phyloP scores from a whole-genome alignment of 2,113 vertebrate genomes.

The Lamprologus lemairii region DNA sequence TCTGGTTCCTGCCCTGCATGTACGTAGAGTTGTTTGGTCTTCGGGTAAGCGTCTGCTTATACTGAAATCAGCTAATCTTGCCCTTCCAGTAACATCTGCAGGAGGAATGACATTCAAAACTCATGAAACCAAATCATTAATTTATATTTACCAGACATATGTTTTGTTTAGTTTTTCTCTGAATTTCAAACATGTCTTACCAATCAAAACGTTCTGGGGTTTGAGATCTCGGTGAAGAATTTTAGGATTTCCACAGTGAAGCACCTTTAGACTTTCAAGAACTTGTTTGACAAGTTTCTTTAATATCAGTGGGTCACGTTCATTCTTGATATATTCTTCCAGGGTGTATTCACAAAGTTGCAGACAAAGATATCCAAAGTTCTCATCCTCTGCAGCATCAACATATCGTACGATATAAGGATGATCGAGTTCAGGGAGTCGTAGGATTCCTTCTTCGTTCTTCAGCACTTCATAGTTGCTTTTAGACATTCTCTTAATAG shows the following conservation, averaged over 20 bases:
- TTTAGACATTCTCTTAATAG: slow-evolving; percentile 40
- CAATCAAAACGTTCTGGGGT: slow-evolving; percentile 65
- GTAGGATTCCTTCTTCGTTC: slow-evolving; percentile 43
- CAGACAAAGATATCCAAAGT: slow-evolving; percentile 64
- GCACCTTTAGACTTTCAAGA: too few species aligned
- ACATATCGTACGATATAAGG: slow-evolving; percentile 51
- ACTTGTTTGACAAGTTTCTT: too few species aligned
- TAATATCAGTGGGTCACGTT: fast-evolving
- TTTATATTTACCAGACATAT: too few species aligned
- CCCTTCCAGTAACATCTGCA: slow-evolving; percentile 34
- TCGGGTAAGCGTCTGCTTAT: slow-evolving; percentile 44
- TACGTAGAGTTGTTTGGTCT: slow-evolving; percentile 10
- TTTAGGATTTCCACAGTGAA: too few species aligned
- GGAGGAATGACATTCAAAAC: fast-evolving
- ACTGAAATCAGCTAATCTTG: slow-evolving; percentile 60
- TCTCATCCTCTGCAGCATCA: background rate
- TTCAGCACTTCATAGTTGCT: slow-evolving; percentile 35
- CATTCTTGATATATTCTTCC: slow-evolving; percentile 44
- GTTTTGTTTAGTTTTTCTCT: fast-evolving
- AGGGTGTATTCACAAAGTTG: slow-evolving; percentile 67
- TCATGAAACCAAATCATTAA: background rate
- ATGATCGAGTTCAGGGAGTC: slow-evolving; percentile 34
- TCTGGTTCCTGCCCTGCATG: fast-evolving
- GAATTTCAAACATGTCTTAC: slow-evolving; percentile 1
- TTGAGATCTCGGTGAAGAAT: slow-evolving; percentile 6